These are phyloP conservation scores for Idaea dimidiata DNA, from an alignment of 2,888 invertebrate genomes.

Conservation along the genomic window DNA sequence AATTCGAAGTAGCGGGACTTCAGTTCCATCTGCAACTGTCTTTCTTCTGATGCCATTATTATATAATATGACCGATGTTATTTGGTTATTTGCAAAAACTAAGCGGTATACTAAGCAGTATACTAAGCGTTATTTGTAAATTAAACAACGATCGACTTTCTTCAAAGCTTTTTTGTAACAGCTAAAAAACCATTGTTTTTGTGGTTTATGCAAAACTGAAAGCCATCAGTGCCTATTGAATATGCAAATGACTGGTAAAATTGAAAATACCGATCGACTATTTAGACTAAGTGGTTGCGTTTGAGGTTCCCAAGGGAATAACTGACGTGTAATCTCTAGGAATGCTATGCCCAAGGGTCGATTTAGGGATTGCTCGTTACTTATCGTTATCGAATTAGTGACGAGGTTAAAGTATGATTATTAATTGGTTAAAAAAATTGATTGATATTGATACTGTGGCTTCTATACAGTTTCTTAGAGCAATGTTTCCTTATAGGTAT, in stretches of 20 bases:
- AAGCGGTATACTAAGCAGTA: too few relatives aligned
- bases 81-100: too few relatives aligned
- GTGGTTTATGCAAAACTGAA: slow-evolving; percentile 34
- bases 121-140: not conserved
- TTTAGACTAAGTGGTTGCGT: slow-evolving; percentile 39
- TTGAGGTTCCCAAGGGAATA: slow-evolving; percentile 24
- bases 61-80: too few relatives aligned
- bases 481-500: not conserved
- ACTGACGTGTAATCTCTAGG: slow-evolving; percentile 27
- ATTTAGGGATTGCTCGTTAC: not conserved
- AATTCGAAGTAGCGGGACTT: too few relatives aligned
- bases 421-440: not conserved
- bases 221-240: slow-evolving; percentile 59
- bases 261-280: slow-evolving; percentile 60
- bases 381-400: slow-evolving; percentile 1
- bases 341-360: not conserved
- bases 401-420: not conserved
- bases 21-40: too few relatives aligned
- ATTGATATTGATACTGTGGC: not conserved
- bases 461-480: not conserved
- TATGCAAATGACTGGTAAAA: slow-evolving; percentile 68
- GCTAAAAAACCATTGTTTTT: slow-evolving; percentile 15
- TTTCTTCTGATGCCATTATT: too few relatives aligned
- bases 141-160: not conserved
- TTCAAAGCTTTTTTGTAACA: slow-evolving; percentile 8